Base-by-base conservation (phyloP, 92 coral and sea anemone species). In the Porites cylindrica region DNA sequence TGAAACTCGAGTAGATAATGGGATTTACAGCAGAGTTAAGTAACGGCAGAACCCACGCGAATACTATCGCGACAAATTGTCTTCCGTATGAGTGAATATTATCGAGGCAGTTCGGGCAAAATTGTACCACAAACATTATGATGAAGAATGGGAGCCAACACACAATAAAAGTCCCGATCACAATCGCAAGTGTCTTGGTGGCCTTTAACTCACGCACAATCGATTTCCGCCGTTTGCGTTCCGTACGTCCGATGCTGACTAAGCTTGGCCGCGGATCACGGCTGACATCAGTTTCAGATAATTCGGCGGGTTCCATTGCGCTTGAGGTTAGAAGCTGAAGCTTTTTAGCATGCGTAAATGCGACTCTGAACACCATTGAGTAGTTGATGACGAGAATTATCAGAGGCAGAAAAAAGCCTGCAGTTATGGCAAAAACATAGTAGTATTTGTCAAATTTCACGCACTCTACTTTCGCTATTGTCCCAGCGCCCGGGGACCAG, bases 121-220 rank as follows among this genome's bases (percentile, higher is more conserved):
- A 91, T 47, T 97, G 99, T 6, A 80, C 88, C 7, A 88, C 77
- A 75, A 97, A 86, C 96, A 95, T 91, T 54, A 96, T 83, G 54
- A 96, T 84, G 76, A 92, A 95, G 51, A 95, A 92, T 0, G 99
- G 99, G 9, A 97, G 64, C 99, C 99, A 97, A 56, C 99, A 97
- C 7, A 97, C 60, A 9, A 97, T 93, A 24, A 97, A 97, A 0
- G 98, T 95, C 0, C 99, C 99, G 10, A 97, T 95, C 17, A 97
- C 98, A 20, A 97, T 94, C 16, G 98, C 98, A 16, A 97, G 79
- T 1, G 99, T 97, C 70, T 97, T 97, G 18, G 99, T 97, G 53
- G 99, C 99, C 83, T 97, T 97, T 0, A 97, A 89, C 72, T 97
- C 99, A 59, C 99, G 97, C 59, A 97, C 75, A 76, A 97, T 89